phyloP scores from a whole-genome alignment of 2,888 invertebrate genomes.

The Malthinus seriepunctatus region DNA sequence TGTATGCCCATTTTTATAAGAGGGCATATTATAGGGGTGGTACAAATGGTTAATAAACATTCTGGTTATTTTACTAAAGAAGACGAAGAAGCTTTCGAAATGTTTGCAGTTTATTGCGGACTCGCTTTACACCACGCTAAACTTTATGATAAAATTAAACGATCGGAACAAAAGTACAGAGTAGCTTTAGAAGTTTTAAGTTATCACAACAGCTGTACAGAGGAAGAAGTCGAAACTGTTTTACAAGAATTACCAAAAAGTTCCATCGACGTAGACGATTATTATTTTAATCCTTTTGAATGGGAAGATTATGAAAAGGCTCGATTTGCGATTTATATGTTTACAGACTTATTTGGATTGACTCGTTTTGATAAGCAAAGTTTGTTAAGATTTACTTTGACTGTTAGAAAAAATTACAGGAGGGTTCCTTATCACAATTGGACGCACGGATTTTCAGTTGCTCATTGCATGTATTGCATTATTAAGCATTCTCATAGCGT shows the following conservation, averaged over 20 bases:
- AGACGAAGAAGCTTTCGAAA: slow-evolving; percentile 82
- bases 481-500: slow-evolving; percentile 62
- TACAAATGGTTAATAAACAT: slow-evolving; percentile 82
- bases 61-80: slow-evolving; percentile 62
- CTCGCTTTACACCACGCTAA: slow-evolving; percentile 84
- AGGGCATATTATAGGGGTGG: slow-evolving; percentile 73
- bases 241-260: slow-evolving; percentile 36
- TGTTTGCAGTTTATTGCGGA: slow-evolving; percentile 84
- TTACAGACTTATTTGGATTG: slow-evolving; percentile 65
- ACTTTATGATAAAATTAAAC: slow-evolving; percentile 78
- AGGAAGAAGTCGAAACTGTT: slow-evolving; percentile 59
- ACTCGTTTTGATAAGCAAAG: slow-evolving; percentile 68
- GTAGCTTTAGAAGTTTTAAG: slow-evolving; percentile 82
- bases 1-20: slow-evolving; percentile 88
- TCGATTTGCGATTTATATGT: slow-evolving; percentile 22
- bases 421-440: slow-evolving; percentile 87
- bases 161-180: slow-evolving; percentile 81
- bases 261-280: slow-evolving; percentile 58
- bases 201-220: slow-evolving; percentile 79
- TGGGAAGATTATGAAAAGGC: slow-evolving; percentile 74
- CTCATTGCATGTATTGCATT: slow-evolving; percentile 80
- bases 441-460: slow-evolving; percentile 86
- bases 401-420: slow-evolving; percentile 83
- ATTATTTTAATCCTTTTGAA: slow-evolving; percentile 74
- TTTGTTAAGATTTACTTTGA: slow-evolving; percentile 73